Evolutionary conservation across 2,797 vertebrate species (phyloP).

Genomic region (Scyliorhinus canicula): DNA sequence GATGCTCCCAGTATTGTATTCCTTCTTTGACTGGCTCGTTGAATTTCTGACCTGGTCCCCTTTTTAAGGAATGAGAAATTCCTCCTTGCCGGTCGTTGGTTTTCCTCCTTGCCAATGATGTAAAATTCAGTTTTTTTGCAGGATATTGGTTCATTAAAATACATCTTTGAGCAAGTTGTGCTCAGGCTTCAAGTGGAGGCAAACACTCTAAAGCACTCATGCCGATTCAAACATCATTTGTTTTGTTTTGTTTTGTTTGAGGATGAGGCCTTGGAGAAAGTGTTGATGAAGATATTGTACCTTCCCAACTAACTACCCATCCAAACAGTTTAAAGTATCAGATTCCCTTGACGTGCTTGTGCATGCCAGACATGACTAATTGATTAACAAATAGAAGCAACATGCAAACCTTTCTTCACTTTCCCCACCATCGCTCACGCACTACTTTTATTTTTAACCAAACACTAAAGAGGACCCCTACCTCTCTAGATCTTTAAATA

Average conservation of each 20-base stretch:
- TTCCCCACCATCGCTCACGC: background rate
- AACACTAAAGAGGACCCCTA: background rate
- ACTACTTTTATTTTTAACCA: background rate
- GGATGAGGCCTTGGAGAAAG: background rate
- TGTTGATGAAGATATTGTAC: background rate
- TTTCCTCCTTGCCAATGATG: background rate
- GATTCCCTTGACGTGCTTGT: background rate
- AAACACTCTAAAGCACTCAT: background rate
- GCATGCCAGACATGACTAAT: background rate
- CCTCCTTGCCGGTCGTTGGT: background rate
- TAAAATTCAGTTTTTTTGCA: background rate
- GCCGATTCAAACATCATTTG: background rate
- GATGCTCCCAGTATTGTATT: background rate
- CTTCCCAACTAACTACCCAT: background rate
- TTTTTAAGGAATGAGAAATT: background rate
- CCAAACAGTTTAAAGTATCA: background rate
- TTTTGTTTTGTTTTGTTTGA: background rate
- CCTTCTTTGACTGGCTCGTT: background rate
- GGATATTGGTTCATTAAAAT: background rate
- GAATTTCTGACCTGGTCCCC: background rate
- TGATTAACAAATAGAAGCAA: background rate
- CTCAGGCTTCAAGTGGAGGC: background rate
- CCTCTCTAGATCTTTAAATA: background rate
- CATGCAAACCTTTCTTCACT: background rate
- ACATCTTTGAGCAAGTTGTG: background rate